Conservation (phyloP, 2,888 invertebrate genomes). For the Limnephilus auricula region DNA sequence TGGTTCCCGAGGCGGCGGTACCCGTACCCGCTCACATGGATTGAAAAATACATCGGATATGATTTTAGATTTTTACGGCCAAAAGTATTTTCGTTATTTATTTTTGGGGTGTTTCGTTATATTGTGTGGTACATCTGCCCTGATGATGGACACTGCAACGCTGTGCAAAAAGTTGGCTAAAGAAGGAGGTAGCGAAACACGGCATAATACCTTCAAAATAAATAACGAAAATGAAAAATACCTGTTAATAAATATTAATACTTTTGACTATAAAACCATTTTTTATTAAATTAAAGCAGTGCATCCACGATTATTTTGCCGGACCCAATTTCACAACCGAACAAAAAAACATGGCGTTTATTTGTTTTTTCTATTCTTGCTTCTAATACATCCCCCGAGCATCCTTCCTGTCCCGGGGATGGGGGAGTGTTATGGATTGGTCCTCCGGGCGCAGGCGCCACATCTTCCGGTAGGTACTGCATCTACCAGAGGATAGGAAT, state of each 20-base stretch:
- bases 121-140: too few species aligned
- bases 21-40: too few species aligned
- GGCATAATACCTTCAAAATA: too few species aligned
- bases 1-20: too few species aligned
- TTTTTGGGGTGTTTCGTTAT: too few species aligned
- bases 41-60: too few species aligned
- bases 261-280: background rate
- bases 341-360: conserved; percentile 7
- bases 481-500: background rate
- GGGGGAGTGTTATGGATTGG: conserved; percentile 59
- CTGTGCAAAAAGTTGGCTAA: too few species aligned
- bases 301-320: background rate
- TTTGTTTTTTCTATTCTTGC: conserved; percentile 1
- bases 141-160: too few species aligned
- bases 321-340: background rate
- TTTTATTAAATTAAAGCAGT: background rate
- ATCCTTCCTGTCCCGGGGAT: conserved; percentile 1
- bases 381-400: conserved; percentile 23
- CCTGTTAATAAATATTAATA: background rate
- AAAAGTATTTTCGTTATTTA: too few species aligned
- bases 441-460: conserved; percentile 61
- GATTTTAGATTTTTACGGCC: too few species aligned
- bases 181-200: too few species aligned
- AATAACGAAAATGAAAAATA: too few species aligned
- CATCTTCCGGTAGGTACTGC: conserved; percentile 43